Base-by-base conservation (phyloP, 2,113 vertebrate species). In the Heteronetta atricapilla region DNA sequence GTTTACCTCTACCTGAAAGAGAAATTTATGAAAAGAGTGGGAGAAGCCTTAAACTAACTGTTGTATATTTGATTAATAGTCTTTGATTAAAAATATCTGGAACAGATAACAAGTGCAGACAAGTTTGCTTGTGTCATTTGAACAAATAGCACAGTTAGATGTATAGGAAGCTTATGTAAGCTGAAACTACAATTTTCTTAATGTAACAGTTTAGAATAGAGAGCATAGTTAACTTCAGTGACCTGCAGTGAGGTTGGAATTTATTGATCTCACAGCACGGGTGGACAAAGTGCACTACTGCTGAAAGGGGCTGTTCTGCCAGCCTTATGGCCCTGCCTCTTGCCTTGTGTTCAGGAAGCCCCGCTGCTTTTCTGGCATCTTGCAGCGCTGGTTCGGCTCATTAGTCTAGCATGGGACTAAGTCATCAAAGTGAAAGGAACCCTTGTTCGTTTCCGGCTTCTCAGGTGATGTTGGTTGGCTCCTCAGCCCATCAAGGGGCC, bases 361-460 rank as follows among this genome's bases (percentile, higher is more conserved):
- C 50, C 0, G 0, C 55, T 3, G 2, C n/a, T 75, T 73, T 90
- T 58, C 88, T 86, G 73, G 33, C 73, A 17, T 25, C 40, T 80
- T 74, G 82, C 36, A 59, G 76, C 77, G 36, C 90, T 83, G 72
- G 36, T 70, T 88, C 81, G 68, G 8, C 40, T 83, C 52, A n/a
- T 77, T 66, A 66, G 36, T 56, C 64, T 36, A n/a, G 36, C 36
- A 3, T 4, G 26, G 36, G 20, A 33, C 12, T 46, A 34, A 60
- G 69, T 44, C 63, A 36, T 90, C 53, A 76, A n/a, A 69, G 42
- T 16, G 48, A 58, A 56, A 52, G 53, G 48, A 72, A 9, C 13
- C 4, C 19, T 33, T 5, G 18, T 62, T 73, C 58, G 80, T 11
- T 53, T 64, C 50, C n/a, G 0, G 0, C n/a, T 40, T 58, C 1